phyloP scores from a whole-genome alignment of 2,113 vertebrate species.

The Xerus inauris region DNA sequence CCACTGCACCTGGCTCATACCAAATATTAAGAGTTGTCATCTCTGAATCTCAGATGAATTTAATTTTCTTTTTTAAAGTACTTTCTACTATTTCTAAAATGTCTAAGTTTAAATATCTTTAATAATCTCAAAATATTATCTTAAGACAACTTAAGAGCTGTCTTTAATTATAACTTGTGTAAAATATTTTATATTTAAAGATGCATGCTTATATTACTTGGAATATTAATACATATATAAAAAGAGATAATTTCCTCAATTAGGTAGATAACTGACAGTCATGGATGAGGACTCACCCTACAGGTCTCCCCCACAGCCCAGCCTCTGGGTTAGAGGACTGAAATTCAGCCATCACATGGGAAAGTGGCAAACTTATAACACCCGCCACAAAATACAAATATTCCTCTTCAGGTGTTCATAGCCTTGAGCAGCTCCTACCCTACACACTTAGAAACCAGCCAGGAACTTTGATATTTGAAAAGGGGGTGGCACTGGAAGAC shows the following conservation, averaged over 20 bases:
- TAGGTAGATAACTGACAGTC: neutral
- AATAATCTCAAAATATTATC: neutral
- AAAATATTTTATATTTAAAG: conserved; percentile 33
- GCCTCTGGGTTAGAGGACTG: neutral
- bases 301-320: neutral
- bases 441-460: neutral
- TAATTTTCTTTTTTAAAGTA: conserved; percentile 9
- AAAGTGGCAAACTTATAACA: neutral
- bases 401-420: neutral
- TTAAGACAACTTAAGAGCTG: neutral
- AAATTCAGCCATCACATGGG: neutral
- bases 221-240: neutral
- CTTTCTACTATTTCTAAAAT: conserved; percentile 41
- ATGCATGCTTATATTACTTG: neutral
- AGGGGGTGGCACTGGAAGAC: neutral
- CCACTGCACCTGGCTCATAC: too few species aligned
- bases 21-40: neutral
- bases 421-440: neutral
- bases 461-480: neutral
- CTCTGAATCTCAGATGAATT: neutral
- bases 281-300: neutral
- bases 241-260: neutral
- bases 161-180: neutral
- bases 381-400: neutral
- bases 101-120: conserved; percentile 27